Base-by-base conservation (phyloP, 2,888 invertebrate genomes). In the Hoplodrina ambigua region DNA sequence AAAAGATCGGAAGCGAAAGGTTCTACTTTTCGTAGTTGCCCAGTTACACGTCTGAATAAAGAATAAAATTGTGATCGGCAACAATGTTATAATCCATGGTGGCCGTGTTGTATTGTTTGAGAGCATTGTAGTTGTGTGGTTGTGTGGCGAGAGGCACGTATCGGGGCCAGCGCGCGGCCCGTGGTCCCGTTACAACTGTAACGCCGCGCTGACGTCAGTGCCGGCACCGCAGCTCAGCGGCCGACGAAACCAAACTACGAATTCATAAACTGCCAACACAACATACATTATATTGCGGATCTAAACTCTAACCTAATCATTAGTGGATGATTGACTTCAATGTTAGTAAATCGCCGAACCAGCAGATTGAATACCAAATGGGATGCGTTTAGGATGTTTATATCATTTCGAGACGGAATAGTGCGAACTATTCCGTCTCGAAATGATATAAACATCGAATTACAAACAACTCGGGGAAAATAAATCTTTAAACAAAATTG, bases 131-230 rank as follows among this genome's bases (percentile, higher is more conserved):
- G 46, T 49, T 37, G 50, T n/a, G n/a, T n/a, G n/a, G n/a, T n/a
- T n/a, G n/a, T n/a, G 50, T 20, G 13, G 41, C 41, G 41, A 3
- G 41, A 13, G 52, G 69, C 71, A 80, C 80, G 72, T 82, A 82
- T 83, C 76, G 81, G 64, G 80, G 84, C 66, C 82, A 72, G 60
- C 66, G 67, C 61, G 44, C 65, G 57, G 62, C 19, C 46, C 65
- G 2, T 13, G 58, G 46, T 79, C 71, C 84, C 85, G 85, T 84
- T 85, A 85, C 70, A 81, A 85, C 82, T 82, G 85, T 85, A 84
- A 69, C 72, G 72, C 44, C 62, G 17, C 52, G n/a, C 15, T 13
- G 15, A 0, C 49, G 59, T 63, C 17, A 20, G 41, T 41, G 41
- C 54, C 33, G 4, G 37, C 58, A 17, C 60, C 72, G 60, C 20